phyloP scores from a whole-genome alignment of 2,888 invertebrate species.

The Eupelmus urozonus region DNA sequence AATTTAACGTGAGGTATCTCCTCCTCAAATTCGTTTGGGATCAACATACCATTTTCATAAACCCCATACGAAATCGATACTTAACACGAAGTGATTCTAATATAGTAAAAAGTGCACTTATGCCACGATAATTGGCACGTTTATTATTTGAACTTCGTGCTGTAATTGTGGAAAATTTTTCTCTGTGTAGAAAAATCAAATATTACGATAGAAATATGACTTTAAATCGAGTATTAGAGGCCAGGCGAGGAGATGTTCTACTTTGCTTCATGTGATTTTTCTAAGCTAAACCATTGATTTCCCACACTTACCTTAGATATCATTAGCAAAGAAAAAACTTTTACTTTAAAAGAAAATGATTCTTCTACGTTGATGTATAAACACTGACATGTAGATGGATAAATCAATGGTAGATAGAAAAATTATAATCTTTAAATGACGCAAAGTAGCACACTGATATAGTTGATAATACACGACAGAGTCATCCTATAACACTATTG shows the following conservation, averaged over 20 bases:
- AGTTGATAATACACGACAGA: too few relatives aligned
- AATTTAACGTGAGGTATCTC: too few relatives aligned
- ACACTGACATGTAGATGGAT: background rate
- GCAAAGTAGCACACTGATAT: conserved; percentile 36
- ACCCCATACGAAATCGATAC: too few relatives aligned
- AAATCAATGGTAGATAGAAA: background rate
- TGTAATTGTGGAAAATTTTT: too few relatives aligned
- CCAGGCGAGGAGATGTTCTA: conserved; percentile 24
- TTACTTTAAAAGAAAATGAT: background rate
- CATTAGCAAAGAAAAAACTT: background rate
- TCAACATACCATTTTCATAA: too few relatives aligned
- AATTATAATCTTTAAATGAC: conserved; percentile 1
- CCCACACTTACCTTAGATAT: background rate
- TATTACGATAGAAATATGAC: conserved; percentile 32
- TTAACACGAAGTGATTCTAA: too few relatives aligned
- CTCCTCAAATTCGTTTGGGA: too few relatives aligned
- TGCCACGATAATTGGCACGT: too few relatives aligned
- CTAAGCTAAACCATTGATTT: background rate
- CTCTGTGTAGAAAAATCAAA: conserved; percentile 40
- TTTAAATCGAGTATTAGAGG: too few relatives aligned
- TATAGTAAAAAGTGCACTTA: too few relatives aligned
- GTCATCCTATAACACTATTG: too few relatives aligned
- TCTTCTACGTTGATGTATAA: background rate
- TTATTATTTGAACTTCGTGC: too few relatives aligned
- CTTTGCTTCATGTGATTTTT: conserved; percentile 31